phyloP scores from a whole-genome alignment of 2,888 invertebrate genomes.

The Ellobium chinense region DNA sequence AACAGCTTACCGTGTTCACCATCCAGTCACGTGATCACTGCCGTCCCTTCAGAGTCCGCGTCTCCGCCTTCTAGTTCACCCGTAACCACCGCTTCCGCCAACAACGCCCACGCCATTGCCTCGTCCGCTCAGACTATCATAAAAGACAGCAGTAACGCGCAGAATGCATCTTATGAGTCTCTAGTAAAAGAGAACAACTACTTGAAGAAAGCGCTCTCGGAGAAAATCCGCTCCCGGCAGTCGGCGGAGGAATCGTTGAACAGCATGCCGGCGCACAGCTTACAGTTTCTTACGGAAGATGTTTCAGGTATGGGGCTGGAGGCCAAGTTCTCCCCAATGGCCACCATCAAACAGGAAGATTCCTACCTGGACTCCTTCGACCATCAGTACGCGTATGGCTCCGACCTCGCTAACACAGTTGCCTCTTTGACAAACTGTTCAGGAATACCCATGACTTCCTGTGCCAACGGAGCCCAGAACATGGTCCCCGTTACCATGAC shows the following conservation, averaged over 20 bases:
- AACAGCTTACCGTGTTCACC: conserved; percentile 6
- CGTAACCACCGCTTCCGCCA: neutral
- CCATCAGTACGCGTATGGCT: conserved; percentile 26
- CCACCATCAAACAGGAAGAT: conserved; percentile 53
- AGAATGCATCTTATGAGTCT: neutral
- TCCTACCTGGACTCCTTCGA: conserved; percentile 52
- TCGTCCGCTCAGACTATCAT: neutral
- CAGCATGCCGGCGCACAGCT: conserved; percentile 16
- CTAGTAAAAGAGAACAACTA: conserved; percentile 10
- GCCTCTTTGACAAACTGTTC: conserved; percentile 17
- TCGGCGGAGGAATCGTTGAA: conserved; percentile 15
- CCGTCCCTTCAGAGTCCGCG: neutral
- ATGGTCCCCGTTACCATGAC: conserved; percentile 20
- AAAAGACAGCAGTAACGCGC: neutral
- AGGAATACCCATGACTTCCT: conserved; percentile 23
- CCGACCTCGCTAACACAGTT: conserved; percentile 10
- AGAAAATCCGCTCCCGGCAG: conserved; percentile 36
- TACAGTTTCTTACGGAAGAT: conserved; percentile 27
- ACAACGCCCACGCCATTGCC: neutral
- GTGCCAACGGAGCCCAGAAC: neutral
- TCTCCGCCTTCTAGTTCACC: neutral
- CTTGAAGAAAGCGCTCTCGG: conserved; percentile 36
- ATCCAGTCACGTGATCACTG: neutral
- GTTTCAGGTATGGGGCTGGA: neutral
- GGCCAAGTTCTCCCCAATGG: neutral